Percentiles rank a stretch among this genome's conserved stretches.
Conservation (phyloP, 2,888 invertebrate genomes). For the Petrolisthes manimaculis region DNA sequence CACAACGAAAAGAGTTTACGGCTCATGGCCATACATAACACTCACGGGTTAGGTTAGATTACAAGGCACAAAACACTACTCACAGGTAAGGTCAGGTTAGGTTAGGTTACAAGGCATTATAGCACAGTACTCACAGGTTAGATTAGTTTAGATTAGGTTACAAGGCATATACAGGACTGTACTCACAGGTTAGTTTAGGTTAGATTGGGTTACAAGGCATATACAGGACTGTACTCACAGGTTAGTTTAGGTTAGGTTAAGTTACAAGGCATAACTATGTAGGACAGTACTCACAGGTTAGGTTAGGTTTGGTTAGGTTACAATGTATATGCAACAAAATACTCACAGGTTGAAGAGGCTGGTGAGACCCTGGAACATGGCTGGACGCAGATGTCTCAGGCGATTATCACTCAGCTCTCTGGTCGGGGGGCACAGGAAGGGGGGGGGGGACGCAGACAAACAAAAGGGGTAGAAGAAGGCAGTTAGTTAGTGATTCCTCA, state of each 20-base stretch:
- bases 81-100: not conserved
- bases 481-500: not conserved
- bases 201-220: not conserved
- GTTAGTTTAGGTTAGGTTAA: no score
- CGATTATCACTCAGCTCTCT: conserved; percentile 43
- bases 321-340: not conserved
- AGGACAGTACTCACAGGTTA: not conserved
- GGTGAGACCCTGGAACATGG: conserved; percentile 36
- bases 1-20: no score
- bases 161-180: not conserved
- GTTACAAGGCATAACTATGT: not conserved
- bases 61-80: not conserved
- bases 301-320: no score
- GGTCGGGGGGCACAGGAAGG: not conserved
- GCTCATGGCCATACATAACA: no score
- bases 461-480: not conserved
- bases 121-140: conserved; percentile 39
- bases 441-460: not conserved
- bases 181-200: not conserved
- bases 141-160: no score
- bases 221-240: no score
- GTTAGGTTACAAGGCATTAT: not conserved
- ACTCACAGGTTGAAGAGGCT: conserved; percentile 39
- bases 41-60: no score
- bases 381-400: conserved; percentile 17